phyloP scores from a whole-genome alignment of 2,797 vertebrate species.

The Loris lydekkerianus region DNA sequence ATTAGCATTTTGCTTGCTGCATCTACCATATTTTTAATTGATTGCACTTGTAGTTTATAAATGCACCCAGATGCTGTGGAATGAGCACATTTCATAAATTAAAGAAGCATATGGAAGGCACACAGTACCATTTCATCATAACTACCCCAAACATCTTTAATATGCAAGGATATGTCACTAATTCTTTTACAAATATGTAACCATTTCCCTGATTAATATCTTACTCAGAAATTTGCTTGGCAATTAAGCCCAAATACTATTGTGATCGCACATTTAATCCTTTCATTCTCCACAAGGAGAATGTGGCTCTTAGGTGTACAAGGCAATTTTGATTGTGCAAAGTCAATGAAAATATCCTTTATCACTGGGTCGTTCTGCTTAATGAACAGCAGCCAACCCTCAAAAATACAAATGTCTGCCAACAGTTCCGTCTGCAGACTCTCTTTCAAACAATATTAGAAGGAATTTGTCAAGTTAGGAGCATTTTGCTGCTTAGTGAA shows the following conservation, averaged over 20 bases:
- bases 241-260: slow-evolving; percentile 30
- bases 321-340: slow-evolving; percentile 77
- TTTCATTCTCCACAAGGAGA: slow-evolving; percentile 13
- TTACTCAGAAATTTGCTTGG: slow-evolving; percentile 61
- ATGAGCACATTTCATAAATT: slow-evolving; percentile 66
- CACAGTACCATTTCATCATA: slow-evolving; percentile 66
- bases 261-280: neutral
- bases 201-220: slow-evolving; percentile 47
- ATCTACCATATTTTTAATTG: slow-evolving; percentile 41
- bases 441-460: slow-evolving; percentile 69
- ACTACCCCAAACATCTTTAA: slow-evolving; percentile 52
- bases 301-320: slow-evolving; percentile 72
- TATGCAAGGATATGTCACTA: slow-evolving; percentile 45
- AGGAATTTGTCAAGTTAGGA: slow-evolving; percentile 78
- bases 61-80: slow-evolving; percentile 65
- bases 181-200: slow-evolving; percentile 51
- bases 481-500: slow-evolving; percentile 61
- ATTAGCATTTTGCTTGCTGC: slow-evolving; percentile 44
- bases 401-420: slow-evolving; percentile 58
- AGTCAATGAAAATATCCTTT: slow-evolving; percentile 70
- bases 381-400: slow-evolving; percentile 76
- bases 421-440: slow-evolving; percentile 72
- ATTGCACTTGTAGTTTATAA: slow-evolving; percentile 62
- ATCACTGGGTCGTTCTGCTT: slow-evolving; percentile 75
- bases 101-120: slow-evolving; percentile 65